Evolutionary conservation across 2,113 vertebrate genomes (phyloP).

Genomic region (Ammodytes dubius): DNA sequence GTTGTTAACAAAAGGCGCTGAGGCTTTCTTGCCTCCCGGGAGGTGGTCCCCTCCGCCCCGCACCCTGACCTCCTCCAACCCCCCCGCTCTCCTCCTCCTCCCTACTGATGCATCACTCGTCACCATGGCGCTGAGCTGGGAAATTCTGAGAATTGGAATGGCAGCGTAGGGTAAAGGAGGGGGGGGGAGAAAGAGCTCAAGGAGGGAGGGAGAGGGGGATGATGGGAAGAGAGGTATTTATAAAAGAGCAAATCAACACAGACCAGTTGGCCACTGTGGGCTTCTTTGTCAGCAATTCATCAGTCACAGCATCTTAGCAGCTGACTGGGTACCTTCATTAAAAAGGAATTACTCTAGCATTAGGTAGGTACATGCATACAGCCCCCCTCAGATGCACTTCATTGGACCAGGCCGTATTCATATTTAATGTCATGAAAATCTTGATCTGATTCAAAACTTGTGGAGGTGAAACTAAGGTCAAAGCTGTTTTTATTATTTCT

Average conservation of each 20-base stretch:
- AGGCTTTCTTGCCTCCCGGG: constrained; percentile 81
- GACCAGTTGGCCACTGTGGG: constrained; percentile 44
- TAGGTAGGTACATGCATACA: constrained; percentile 9
- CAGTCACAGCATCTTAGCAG: constrained; percentile 58
- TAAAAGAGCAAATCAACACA: constrained; percentile 50
- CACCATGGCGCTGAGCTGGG: constrained; percentile 77
- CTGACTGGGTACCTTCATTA: constrained; percentile 59
- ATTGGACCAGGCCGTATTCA: constrained; percentile 34
- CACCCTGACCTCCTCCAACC: constrained; percentile 84
- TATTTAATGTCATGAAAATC: constrained; percentile 32
- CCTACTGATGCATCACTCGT: constrained; percentile 79
- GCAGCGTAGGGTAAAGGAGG: constrained; percentile 42
- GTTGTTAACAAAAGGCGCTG: constrained; percentile 82
- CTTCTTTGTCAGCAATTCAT: constrained; percentile 62
- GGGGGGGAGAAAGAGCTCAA: neutral
- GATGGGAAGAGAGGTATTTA: constrained; percentile 57
- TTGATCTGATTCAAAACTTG: constrained; percentile 31
- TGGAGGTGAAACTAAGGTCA: constrained; percentile 69
- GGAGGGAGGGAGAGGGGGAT: constrained; percentile 16
- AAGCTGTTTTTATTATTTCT: neutral
- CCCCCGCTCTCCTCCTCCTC: constrained; percentile 59
- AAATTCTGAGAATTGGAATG: constrained; percentile 77
- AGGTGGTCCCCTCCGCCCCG: constrained; percentile 83
- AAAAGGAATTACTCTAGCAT: constrained; percentile 55
- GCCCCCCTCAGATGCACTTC: constrained; percentile 16